Base-by-base conservation (phyloP, 2,797 vertebrate genomes). In the Strix occidentalis region DNA sequence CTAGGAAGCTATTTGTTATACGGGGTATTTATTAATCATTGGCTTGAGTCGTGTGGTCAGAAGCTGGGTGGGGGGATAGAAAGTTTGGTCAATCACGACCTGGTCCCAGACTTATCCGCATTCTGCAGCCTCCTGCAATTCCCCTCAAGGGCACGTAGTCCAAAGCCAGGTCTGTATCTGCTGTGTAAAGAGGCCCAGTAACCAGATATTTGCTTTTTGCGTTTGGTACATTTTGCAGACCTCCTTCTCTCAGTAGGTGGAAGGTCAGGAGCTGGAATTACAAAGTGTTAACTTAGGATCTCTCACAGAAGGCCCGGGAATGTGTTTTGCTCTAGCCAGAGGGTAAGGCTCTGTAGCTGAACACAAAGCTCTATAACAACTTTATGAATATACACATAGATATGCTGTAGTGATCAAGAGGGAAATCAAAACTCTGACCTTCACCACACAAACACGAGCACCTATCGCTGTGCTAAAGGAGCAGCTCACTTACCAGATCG, bases 401-500 rank as follows among this genome's bases (percentile, higher is more conserved):
- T 2, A 7, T 2, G 13, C 56, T 54, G 56, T n/a, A 23, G 46
- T 8, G 35, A 14, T 25, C 16, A 5, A 43, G 41, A 57, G 46
- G 61, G 31, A 57, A 46, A 45, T 54, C n/a, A 69, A 18, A 64
- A 25, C 70, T 7, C 3, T 11, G 54, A 9, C 25, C 63, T 43
- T 33, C 51, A 28, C 33, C 24, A 8, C n/a, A 13, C 33, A 25
- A 66, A 28, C 17, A 1, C 12, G 57, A 50, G 37, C 65, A 24
- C 24, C 1, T 1, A 2, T 31, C 0, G 2, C 50, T 13, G 45
- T 10, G 50, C 74, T 25, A 7, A 4, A 50, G 76, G 56, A 83
- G 11, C 2, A 41, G 25, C 11, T 56, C n/a, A 0, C 24, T 10
- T 10, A 5, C 16, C 56, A 66, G 18, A 5, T 4, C 3, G 5